Evolutionary conservation across 2,888 invertebrate species (phyloP).

Genomic region (Callyntrura sp.): DNA sequence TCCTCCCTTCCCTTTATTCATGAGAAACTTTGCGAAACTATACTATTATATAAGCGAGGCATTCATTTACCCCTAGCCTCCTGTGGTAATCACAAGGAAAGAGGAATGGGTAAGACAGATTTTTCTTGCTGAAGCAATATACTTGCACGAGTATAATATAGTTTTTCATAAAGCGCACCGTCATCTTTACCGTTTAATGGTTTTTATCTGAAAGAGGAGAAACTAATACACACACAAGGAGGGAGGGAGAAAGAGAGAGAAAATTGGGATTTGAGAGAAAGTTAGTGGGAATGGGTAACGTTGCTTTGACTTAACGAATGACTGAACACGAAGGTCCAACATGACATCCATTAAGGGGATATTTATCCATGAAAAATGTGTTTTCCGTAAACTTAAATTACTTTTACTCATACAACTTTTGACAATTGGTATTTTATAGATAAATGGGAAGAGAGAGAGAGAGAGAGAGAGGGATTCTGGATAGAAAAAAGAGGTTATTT

Average conservation of each 20-base stretch:
- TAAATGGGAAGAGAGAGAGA: constrained; percentile 38
- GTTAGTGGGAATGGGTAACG: constrained; percentile 33
- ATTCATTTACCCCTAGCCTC: too few species aligned
- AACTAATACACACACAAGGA: background rate
- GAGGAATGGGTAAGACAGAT: constrained; percentile 10
- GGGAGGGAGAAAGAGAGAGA: background rate
- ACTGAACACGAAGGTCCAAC: constrained; percentile 57
- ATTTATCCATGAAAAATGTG: constrained; percentile 63
- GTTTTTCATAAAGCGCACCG: background rate
- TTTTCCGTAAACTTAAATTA: constrained; percentile 48
- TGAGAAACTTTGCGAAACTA: background rate
- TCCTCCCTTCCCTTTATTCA: background rate
- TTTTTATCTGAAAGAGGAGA: background rate
- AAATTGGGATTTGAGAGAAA: constrained; percentile 36
- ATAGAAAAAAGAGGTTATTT: constrained; percentile 47
- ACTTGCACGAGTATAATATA: background rate
- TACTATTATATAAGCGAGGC: too few species aligned
- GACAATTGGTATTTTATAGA: constrained; percentile 51
- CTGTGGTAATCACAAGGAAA: constrained; percentile 25
- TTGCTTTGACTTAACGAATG: constrained; percentile 35
- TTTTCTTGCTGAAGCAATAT: constrained; percentile 17
- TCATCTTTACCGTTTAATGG: background rate
- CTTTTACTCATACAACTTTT: constrained; percentile 64
- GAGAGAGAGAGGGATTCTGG: too few species aligned
- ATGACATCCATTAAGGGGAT: constrained; percentile 52